Percentiles rank a stretch among this genome's conserved stretches.
Conservation (phyloP, 1,140 invertebrate species). For the Potamilus streckersoni region DNA sequence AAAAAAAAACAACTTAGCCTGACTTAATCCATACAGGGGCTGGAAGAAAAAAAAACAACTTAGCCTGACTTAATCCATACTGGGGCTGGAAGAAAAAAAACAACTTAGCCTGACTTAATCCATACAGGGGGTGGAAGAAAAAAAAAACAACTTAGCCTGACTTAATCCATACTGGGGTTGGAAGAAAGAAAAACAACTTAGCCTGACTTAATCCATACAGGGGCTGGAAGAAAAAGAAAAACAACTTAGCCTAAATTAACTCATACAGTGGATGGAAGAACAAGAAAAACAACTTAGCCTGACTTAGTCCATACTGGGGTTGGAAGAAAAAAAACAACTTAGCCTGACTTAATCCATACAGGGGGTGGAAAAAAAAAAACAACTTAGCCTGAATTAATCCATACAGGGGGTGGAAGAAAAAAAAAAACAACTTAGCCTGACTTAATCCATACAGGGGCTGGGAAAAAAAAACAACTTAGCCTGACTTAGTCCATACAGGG, state of each 20-base stretch:
- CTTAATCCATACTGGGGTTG: constrained; percentile 67
- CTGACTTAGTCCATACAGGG: constrained; percentile 64
- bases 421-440: constrained; percentile 78
- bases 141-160: constrained; percentile 78
- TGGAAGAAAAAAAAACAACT: constrained; percentile 73
- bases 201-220: constrained; percentile 64
- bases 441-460: constrained; percentile 67
- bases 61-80: constrained; percentile 73
- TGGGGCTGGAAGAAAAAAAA: constrained; percentile 55
- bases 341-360: constrained; percentile 70
- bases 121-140: constrained; percentile 63
- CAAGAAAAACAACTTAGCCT: constrained; percentile 91
- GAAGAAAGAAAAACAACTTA: constrained; percentile 4
- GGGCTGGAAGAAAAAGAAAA: constrained; percentile 45
- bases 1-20: constrained; percentile 78
- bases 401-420: constrained; percentile 62
- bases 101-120: constrained; percentile 79
- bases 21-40: constrained; percentile 66
- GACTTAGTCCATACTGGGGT: constrained; percentile 65
- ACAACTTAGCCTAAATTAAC: constrained; percentile 79
- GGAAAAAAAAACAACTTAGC: constrained; percentile 78
- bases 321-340: constrained; percentile 76
- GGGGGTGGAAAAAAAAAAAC: constrained; percentile 50
- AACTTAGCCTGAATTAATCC: constrained; percentile 80
- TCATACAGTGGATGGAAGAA: constrained; percentile 65